Conservation (phyloP, 2,113 vertebrate species). For the Cyanoderma ruficeps region DNA sequence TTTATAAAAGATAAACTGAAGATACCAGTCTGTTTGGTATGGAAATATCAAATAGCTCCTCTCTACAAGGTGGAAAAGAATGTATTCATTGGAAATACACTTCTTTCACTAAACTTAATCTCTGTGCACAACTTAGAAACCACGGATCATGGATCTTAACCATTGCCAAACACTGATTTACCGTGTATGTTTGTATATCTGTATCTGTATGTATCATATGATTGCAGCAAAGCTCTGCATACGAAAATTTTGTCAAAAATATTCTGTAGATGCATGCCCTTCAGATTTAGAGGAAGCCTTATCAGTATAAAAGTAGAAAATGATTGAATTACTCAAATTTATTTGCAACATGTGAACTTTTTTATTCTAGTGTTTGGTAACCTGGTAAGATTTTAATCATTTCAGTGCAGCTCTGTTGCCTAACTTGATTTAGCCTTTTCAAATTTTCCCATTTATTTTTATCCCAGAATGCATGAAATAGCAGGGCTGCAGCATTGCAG, state of each 20-base stretch:
- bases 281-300: background rate
- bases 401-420: background rate
- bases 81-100: background rate
- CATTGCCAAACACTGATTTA: background rate
- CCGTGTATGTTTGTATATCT: accelerated
- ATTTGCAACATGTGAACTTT: background rate
- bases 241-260: background rate
- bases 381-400: background rate
- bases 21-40: background rate
- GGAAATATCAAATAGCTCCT: background rate
- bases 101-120: background rate
- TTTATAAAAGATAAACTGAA: background rate
- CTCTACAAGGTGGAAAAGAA: background rate
- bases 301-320: background rate
- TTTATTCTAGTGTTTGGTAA: background rate
- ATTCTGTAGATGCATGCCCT: background rate
- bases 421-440: background rate
- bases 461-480: background rate
- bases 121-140: background rate
- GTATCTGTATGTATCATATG: background rate
- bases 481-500: background rate
- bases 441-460: background rate
- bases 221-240: background rate
- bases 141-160: background rate
- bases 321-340: background rate